Base-by-base conservation (phyloP, 2,113 vertebrate genomes). In the Pantherophis guttatus region DNA sequence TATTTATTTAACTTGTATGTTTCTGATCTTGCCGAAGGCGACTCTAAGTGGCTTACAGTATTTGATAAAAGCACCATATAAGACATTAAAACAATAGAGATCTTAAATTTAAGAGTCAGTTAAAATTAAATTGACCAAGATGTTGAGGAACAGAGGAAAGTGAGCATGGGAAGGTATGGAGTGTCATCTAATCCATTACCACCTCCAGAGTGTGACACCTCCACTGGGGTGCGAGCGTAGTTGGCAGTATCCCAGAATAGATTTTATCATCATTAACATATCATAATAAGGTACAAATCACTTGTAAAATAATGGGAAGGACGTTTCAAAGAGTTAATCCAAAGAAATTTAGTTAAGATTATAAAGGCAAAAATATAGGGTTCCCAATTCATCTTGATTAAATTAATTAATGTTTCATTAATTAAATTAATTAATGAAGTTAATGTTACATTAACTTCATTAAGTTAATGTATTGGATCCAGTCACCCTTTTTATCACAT, bases 361-460 rank as follows among this genome's bases (percentile, higher is more conserved):
- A 0, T 87, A 94, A 91, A 1, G 92, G 29, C 75, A 92, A 96
- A 94, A 26, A 92, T 95, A 96, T 96, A 91, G 17, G 17, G 29
- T 29, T 89, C 29, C 65, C 91, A 91, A 0, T 8, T 95, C 70
- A 92, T 95, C 81, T 85, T 91, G 94, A 90, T 89, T n/a, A 94
- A 92, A 70, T 94, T 93, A 94, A 95, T 1, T 91, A 86, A 95
- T 94, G 65, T 89, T 95, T n/a, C n/a, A n/a, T n/a, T n/a, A n/a
- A 90, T 89, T n/a, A 94, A 92, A 70, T 94, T 93, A 94, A 95
- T 1, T 91, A 86, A 95, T 94, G 65, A n/a, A n/a, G n/a, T n/a
- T n/a, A n/a, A n/a, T n/a, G n/a, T n/a, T n/a, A n/a, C n/a, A n/a
- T 89, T 95, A 97, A 96, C 87, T 23, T 39, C 44, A 95, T 93